These are phyloP conservation scores for Reticulitermes lucifugus DNA, from an alignment of 2,888 invertebrate genomes.

Conservation along the genomic window DNA sequence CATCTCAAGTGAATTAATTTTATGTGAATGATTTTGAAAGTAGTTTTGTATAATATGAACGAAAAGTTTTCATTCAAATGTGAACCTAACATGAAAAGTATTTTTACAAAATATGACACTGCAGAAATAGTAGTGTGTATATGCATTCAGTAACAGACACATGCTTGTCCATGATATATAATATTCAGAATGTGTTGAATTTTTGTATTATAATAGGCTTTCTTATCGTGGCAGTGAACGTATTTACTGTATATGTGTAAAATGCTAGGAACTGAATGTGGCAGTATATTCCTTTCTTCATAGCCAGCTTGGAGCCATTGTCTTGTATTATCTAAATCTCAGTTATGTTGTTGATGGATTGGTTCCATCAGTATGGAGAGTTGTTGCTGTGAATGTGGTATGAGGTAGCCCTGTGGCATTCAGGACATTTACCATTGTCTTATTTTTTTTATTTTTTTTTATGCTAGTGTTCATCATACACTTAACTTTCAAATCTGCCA, in stretches of 20 bases:
- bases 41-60: no score
- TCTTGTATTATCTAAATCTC: neutral
- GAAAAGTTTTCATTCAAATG: no score
- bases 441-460: neutral
- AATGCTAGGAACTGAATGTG: neutral
- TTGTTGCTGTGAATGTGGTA: constrained; percentile 24
- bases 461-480: neutral
- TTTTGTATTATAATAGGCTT: no score
- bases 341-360: constrained; percentile 34
- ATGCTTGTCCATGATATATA: no score
- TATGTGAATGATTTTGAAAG: no score
- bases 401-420: constrained; percentile 28
- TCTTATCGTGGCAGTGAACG: no score
- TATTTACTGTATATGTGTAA: neutral
- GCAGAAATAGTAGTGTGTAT: no score
- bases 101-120: no score
- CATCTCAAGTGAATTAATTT: no score
- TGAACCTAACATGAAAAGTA: no score
- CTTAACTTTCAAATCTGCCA: neutral
- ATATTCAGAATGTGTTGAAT: no score
- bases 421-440: neutral
- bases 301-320: neutral
- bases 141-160: no score
- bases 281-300: neutral
- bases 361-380: constrained; percentile 18